Evolutionary conservation across 2,113 vertebrate species (phyloP), one percentile per base, ranked within the genome.

Genomic region (Otus sunia): DNA sequence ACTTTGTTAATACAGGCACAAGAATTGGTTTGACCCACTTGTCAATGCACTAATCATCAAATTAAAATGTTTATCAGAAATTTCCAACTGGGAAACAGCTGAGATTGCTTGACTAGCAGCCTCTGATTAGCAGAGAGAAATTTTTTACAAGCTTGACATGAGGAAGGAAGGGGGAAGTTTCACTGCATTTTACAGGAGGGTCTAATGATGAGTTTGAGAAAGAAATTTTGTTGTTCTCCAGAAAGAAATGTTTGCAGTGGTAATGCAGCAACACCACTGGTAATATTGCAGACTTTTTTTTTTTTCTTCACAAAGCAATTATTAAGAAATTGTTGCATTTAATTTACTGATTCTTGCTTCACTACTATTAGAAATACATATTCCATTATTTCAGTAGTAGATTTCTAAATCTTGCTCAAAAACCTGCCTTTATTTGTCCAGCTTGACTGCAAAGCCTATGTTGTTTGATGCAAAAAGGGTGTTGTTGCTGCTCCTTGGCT

Each of bases 351-450:
- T 56, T 43, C 43, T 9, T 71, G 18, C 10, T 79, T 91, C 14
- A 10, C 3, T 26, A 58, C 18, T 59, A 2, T 63, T 71, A 55
- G 20, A 39, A 76, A 76, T 72, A 12, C 0, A 0, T 50, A 34
- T 68, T 64, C 36, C 0, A 0, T n/a, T 89, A 7, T 63, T 92
- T 81, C 41, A 25, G 7, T 59, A 5, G 1, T 43, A 59, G 23
- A 39, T 68, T 67, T 64, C 37, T 60, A 36, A 67, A 13, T 60
- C 22, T 21, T 37, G 47, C 2, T 21, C 60, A 37, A 76, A 22
- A 86, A 30, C 6, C 5, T 71, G 17, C 19, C 4, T 86, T 43
- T 53, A 20, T 75, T 27, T 88, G 15, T 63, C 50, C 26, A 67
- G 25, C 21, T 55, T 84, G 37, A 50, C 50, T 77, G 32, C 55